Conservation (phyloP, 2,888 invertebrate genomes). For the Agriopis marginaria region DNA sequence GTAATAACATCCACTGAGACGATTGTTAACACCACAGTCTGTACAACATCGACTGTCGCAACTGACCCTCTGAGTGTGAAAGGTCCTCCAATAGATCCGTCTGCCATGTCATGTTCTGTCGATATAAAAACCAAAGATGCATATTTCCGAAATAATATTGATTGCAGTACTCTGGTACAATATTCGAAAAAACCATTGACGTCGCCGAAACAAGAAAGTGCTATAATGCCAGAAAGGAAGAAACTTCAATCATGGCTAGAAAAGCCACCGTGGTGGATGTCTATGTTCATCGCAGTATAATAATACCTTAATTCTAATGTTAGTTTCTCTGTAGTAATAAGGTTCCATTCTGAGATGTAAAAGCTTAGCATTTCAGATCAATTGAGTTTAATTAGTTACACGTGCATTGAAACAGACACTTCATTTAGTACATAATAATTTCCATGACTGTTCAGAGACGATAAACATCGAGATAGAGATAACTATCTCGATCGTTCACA, state of each 20-base stretch:
- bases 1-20: constrained; percentile 12
- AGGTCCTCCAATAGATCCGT: constrained; percentile 61
- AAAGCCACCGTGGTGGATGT: constrained; percentile 80
- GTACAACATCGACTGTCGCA: constrained; percentile 45
- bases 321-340: not conserved
- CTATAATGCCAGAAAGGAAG: constrained; percentile 62
- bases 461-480: too few species aligned
- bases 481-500: too few species aligned
- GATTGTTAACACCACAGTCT: constrained; percentile 23
- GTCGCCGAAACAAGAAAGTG: constrained; percentile 56
- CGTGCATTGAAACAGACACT: not conserved
- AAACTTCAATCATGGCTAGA: constrained; percentile 70
- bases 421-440: not conserved
- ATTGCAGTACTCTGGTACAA: constrained; percentile 66
- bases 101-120: constrained; percentile 67
- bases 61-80: constrained; percentile 69
- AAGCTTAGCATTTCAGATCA: not conserved
- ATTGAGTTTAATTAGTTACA: not conserved
- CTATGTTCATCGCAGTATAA: constrained; percentile 72
- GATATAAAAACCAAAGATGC: constrained; percentile 66
- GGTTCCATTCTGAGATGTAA: not conserved
- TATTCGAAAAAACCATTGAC: constrained; percentile 70
- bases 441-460: not conserved
- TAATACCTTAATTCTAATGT: not conserved
- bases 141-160: constrained; percentile 61